Conservation (phyloP, 2,797 vertebrate genomes). For the Simalia tracyae region DNA sequence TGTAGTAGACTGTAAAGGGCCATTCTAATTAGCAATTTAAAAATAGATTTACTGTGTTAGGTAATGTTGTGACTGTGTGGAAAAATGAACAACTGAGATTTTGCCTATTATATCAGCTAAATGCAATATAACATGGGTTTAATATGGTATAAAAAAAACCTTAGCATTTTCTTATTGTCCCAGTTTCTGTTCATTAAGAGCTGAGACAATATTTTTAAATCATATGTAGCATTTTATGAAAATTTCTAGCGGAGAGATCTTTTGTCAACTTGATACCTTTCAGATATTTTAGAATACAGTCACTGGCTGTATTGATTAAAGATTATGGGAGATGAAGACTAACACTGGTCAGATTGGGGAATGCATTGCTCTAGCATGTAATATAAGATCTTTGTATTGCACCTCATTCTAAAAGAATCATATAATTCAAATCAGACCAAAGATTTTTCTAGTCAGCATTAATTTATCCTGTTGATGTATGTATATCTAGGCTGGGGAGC, state of each 20-base stretch:
- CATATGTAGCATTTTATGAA: neutral
- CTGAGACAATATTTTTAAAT: neutral
- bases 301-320: neutral
- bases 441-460: neutral
- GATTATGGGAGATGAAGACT: neutral
- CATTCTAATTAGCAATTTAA: conserved; percentile 24
- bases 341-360: neutral
- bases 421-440: neutral
- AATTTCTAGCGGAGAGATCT: neutral
- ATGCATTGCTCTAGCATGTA: neutral
- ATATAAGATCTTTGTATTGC: neutral
- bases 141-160: neutral
- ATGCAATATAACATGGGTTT: neutral
- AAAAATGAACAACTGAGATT: neutral
- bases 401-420: neutral
- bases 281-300: neutral
- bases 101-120: neutral
- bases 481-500: neutral
- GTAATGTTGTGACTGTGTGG: conserved; percentile 13
- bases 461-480: neutral
- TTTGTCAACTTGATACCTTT: neutral
- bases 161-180: neutral
- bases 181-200: neutral
- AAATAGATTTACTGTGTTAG: conserved; percentile 26
- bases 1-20: conserved; percentile 8